Evolutionary conservation across 2,797 vertebrate genomes (phyloP), one percentile per base, ranked within the genome.

Genomic region (Trachops cirrhosus): DNA sequence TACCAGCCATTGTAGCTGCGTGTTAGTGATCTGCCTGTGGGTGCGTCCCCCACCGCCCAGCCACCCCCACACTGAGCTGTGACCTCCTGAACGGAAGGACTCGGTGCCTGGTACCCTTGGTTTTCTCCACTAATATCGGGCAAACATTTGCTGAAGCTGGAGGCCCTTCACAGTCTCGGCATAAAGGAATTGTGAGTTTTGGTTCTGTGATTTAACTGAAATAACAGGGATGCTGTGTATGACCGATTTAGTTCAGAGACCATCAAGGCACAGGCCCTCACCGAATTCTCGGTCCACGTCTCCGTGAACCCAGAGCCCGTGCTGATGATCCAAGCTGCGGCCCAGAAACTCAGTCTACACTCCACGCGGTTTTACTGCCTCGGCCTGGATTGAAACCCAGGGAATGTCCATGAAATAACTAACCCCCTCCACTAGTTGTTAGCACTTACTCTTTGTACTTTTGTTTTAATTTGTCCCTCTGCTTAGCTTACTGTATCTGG

Each of bases 231-330:
- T 54, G n/a, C 21, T 59, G 39, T n/a, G 29, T 41, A 82, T 44
- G 39, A 44, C 10, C 67, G 82, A 52, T 83, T 96, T 79, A 68
- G 74, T 71, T 93, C 82, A 82, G 48, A 92, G 64, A 68, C 14
- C 22, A 89, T 50, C n/a, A 87, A 85, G 11, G 88, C 71, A 50
- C 24, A 90, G 39, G 24, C 46, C n/a, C 50, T 88, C n/a, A 32
- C 6, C 44, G 62, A 88, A 86, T 71, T 16, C 44, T 46, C 93
- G 48, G 90, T 39, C 41, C 64, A 12, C 9, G 24, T 57, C 39
- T 73, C 24, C 80, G 34, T 52, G n/a, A 96, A 96, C 54, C n/a
- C 41, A 86, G 71, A 86, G 57, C 54, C 22, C 39, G 89, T 91
- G 54, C 41, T 59, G 79, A 67, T 8, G 74, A 80, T 70, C 39